A percentile compares a stretch with the other conserved stretches of the same genome.
phyloP scores from a whole-genome alignment of 2,888 invertebrate genomes.

The Leptothorax acervorum region DNA sequence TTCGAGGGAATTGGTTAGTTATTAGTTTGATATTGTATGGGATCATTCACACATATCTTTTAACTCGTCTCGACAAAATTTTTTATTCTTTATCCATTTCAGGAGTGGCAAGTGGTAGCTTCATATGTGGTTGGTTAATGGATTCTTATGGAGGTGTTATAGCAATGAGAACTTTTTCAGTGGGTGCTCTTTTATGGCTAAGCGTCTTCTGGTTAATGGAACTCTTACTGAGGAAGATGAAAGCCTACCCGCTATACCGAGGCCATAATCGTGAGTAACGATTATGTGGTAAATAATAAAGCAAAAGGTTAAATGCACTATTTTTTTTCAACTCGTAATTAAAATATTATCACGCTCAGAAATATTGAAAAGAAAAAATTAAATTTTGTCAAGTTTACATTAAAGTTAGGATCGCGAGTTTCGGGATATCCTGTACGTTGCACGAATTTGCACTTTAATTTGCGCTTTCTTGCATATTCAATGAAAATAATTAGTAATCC shows the following conservation, averaged over 20 bases:
- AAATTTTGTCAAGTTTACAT: background rate
- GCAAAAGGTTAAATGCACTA: background rate
- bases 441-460: background rate
- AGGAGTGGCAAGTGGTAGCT: conserved; percentile 92
- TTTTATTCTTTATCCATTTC: conserved; percentile 46
- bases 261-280: conserved; percentile 84
- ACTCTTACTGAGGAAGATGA: conserved; percentile 78
- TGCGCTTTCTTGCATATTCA: background rate
- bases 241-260: conserved; percentile 80
- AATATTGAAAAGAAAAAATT: background rate
- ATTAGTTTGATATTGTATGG: background rate
- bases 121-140: conserved; percentile 91
- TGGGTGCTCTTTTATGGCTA: conserved; percentile 88
- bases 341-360: background rate
- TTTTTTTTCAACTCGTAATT: conserved; percentile 16
- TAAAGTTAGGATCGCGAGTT: background rate
- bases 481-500: conserved; percentile 1
- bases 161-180: conserved; percentile 91
- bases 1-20: conserved; percentile 92
- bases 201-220: conserved; percentile 82
- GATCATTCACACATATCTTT: background rate
- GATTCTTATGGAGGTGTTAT: conserved; percentile 88
- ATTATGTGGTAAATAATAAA: conserved; percentile 61
- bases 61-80: background rate
- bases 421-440: background rate